Evolutionary conservation across 23 tunicate species (phyloP).

Genomic region (Diplosoma virens): DNA sequence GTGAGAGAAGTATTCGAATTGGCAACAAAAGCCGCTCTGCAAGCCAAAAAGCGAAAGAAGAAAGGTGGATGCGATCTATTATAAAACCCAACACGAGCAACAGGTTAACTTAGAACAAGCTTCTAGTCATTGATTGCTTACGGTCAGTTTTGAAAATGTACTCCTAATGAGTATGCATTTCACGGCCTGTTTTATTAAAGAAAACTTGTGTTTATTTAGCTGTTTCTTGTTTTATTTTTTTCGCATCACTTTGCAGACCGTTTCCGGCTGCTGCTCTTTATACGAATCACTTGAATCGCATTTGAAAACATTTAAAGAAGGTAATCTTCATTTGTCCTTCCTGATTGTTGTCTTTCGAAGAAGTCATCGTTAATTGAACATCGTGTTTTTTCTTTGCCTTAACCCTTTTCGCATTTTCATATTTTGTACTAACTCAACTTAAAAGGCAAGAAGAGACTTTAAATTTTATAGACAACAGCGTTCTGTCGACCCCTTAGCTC

Average conservation of each 20-base stretch:
- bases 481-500: too few relatives aligned
- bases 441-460: too few relatives aligned
- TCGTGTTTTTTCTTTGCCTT: slow-evolving; percentile 15
- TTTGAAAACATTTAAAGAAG: too few relatives aligned
- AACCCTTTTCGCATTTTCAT: too few relatives aligned
- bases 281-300: too few relatives aligned
- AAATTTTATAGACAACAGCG: too few relatives aligned
- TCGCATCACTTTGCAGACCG: too few relatives aligned
- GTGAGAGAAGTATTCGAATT: slow-evolving; percentile 96
- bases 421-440: too few relatives aligned
- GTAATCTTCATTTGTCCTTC: too few relatives aligned
- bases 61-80: slow-evolving; percentile 81
- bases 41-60: slow-evolving; percentile 86
- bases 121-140: not conserved
- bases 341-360: too few relatives aligned
- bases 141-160: not conserved
- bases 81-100: slow-evolving; percentile 18
- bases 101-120: not conserved
- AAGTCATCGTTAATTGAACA: not conserved
- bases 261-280: too few relatives aligned
- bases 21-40: slow-evolving; percentile 93
- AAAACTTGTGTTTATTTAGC: not conserved
- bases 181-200: not conserved
- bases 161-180: too few relatives aligned
- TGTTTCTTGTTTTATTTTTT: not conserved